Evolutionary conservation across 2,797 vertebrate species (phyloP), one percentile per base, ranked within the genome.

Genomic region (Antrozous pallidus): DNA sequence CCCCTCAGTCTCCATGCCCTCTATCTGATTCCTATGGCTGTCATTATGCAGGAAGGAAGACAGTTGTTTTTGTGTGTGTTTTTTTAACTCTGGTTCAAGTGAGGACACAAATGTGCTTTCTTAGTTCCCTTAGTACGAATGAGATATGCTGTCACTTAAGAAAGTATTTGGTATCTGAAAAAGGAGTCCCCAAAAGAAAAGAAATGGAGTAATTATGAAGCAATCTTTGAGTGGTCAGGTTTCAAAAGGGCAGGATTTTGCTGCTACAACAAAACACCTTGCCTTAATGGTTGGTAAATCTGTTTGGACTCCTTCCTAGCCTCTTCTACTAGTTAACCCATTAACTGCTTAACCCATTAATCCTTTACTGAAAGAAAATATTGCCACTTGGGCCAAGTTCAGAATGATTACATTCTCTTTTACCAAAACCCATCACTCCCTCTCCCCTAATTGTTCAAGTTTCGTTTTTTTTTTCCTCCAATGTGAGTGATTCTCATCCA

Each of bases 111-210:
- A 71, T 90, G 38, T 12, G 83, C 54, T 80, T 89, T 33, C 58
- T 83, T 79, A 49, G n/a, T 86, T 73, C 31, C 42, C 18, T 78
- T 74, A 82, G 49, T 36, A 94, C 16, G 45, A 79, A 70, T 54
- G 33, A 91, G 31, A 78, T 33, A 86, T 36, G 8, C 11, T 86
- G 16, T 82, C 54, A 79, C 78, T 90, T 94, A 74, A 42, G 36
- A 78, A 92, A 83, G 22, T 82, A 67, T 88, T 36, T 88, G 12
- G n/a, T 73, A 38, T 93, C 58, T 69, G 40, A 86, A 79, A 81
- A 93, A 38, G 28, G 45, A 86, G 42, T 5, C 78, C 31, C 65
- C 33, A 90, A 91, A 86, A 83, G 47, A 69, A 94, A 95, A 88
- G 33, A 87, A 92, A 88, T 20, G 2, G 24, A 74, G 81, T 82